Conservation (phyloP, 2,113 vertebrate species). For the Lepisosteus osseus region DNA sequence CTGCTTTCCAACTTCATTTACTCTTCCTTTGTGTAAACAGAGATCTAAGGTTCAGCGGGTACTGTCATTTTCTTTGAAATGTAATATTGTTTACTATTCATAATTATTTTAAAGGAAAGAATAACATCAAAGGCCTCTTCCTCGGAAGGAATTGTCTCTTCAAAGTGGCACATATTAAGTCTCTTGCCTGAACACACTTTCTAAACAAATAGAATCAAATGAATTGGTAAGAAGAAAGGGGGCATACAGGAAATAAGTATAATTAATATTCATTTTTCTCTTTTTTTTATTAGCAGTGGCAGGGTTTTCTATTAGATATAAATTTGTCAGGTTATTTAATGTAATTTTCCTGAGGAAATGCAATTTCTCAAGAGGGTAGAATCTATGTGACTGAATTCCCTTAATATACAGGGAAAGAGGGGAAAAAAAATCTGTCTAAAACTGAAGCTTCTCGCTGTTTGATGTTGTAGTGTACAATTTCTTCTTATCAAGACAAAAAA, state of each 20-base stretch:
- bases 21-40: constrained; percentile 6
- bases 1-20: constrained; percentile 18
- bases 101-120: constrained; percentile 55
- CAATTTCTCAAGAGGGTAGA: constrained; percentile 26
- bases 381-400: neutral
- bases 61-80: constrained; percentile 32
- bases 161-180: constrained; percentile 39
- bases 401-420: neutral
- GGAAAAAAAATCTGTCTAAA: neutral
- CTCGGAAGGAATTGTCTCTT: constrained; percentile 37
- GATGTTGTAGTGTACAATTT: neutral
- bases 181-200: constrained; percentile 33
- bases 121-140: constrained; percentile 52
- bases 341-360: constrained; percentile 28
- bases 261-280: constrained; percentile 50
- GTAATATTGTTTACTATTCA: constrained; percentile 41
- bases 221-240: constrained; percentile 46
- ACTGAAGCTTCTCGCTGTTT: neutral
- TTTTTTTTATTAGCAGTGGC: constrained; percentile 36
- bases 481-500: neutral
- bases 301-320: constrained; percentile 31
- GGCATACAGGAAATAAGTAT: constrained; percentile 37
- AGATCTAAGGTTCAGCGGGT: constrained; percentile 17
- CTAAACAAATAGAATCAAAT: constrained; percentile 52
- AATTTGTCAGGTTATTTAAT: constrained; percentile 41